Conservation (phyloP, 23 tunicate species). For the Phallusia fumigata region DNA sequence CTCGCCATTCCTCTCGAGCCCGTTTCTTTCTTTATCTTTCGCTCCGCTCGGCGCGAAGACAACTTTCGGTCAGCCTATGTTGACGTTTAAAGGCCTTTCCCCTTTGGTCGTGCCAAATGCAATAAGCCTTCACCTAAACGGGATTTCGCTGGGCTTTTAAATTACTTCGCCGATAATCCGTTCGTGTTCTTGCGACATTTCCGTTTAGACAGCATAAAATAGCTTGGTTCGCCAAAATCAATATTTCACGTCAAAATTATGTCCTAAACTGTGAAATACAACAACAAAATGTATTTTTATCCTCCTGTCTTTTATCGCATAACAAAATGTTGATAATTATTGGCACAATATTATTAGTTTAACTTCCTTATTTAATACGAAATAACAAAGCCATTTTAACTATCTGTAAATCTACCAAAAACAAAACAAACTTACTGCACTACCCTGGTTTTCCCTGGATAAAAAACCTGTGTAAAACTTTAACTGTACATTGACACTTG, state of each 20-base stretch:
- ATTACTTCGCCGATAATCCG: not conserved
- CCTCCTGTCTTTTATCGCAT: too few relatives aligned
- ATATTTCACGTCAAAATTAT: too few relatives aligned
- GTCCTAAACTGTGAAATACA: too few relatives aligned
- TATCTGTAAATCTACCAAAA: too few relatives aligned
- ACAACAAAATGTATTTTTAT: too few relatives aligned
- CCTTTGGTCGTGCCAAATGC: constrained; percentile 7
- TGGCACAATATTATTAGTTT: too few relatives aligned
- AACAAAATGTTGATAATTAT: too few relatives aligned
- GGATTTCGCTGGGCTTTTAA: not conserved
- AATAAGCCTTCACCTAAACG: constrained; percentile 15
- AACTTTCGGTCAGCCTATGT: constrained; percentile 15
- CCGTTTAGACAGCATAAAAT: not conserved
- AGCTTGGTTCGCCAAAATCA: not conserved
- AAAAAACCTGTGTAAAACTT: not conserved
- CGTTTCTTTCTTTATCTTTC: constrained; percentile 20
- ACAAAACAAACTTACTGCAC: too few relatives aligned
- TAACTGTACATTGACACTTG: not conserved
- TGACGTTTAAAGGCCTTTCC: constrained; percentile 14
- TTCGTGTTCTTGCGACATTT: constrained; percentile 1
- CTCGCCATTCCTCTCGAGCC: constrained; percentile 35
- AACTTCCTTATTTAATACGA: too few relatives aligned
- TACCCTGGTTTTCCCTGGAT: too few relatives aligned
- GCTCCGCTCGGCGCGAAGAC: constrained; percentile 15
- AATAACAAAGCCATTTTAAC: too few relatives aligned